A percentile compares a stretch with the other conserved stretches of the same genome.
Conservation (phyloP, 2,113 vertebrate species). For the Dromaius novaehollandiae region DNA sequence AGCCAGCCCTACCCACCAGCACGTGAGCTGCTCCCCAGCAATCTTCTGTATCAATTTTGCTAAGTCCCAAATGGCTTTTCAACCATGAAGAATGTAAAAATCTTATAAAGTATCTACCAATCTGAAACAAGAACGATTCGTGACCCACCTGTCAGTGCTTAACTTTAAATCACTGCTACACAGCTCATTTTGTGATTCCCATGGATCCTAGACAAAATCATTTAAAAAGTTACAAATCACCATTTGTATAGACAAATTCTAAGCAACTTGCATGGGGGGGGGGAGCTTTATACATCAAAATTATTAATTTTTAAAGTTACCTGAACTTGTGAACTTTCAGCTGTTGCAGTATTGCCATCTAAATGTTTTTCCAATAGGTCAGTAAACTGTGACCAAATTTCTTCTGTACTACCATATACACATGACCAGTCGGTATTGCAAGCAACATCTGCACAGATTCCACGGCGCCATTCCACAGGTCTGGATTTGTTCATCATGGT, state of each 20-base stretch:
- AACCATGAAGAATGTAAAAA: neutral
- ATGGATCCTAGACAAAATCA: constrained; percentile 4
- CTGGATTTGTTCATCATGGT: constrained; percentile 48
- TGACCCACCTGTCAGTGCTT: constrained; percentile 52
- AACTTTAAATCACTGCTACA: neutral
- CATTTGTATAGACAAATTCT: neutral
- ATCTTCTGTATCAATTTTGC: neutral
- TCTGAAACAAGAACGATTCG: neutral
- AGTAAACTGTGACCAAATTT: neutral
- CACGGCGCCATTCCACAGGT: neutral
- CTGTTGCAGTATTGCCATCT: neutral
- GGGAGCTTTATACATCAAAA: neutral
- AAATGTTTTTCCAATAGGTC: neutral
- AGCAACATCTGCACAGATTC: neutral
- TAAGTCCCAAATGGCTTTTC: neutral
- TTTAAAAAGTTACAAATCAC: neutral
- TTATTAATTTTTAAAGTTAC: constrained; percentile 17
- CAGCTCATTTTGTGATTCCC: constrained; percentile 1
- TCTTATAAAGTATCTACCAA: neutral
- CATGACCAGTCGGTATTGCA: constrained; percentile 38
- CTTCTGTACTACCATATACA: neutral
- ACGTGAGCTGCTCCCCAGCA: neutral
- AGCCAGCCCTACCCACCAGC: neutral
- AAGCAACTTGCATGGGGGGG: neutral
- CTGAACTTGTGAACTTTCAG: constrained; percentile 24